Evolutionary conservation across 2,888 invertebrate genomes (phyloP).

Genomic region (Oscheius sp.): DNA sequence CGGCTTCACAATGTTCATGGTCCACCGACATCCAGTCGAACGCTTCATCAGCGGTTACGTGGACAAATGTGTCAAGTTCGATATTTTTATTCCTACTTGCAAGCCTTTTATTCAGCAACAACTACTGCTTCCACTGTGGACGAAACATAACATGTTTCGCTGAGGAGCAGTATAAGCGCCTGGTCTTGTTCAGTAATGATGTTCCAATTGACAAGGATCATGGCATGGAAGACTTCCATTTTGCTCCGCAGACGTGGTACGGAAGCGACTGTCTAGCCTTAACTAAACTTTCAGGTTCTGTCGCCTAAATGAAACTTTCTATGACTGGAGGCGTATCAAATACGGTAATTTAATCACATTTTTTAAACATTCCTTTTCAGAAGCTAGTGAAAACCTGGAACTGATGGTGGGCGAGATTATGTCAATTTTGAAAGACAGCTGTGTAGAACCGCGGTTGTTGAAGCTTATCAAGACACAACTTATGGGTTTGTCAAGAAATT

Average conservation of each 20-base stretch:
- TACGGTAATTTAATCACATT: neutral
- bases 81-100: neutral
- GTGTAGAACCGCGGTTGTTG: constrained; percentile 1
- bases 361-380: neutral
- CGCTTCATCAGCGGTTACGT: constrained; percentile 16
- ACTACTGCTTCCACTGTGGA: neutral
- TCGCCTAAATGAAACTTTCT: constrained; percentile 4
- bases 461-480: neutral
- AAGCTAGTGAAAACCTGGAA: neutral
- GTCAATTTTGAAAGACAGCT: neutral
- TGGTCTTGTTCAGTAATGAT: neutral
- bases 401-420: constrained; percentile 5
- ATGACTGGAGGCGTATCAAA: neutral
- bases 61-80: constrained; percentile 25
- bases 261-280: neutral
- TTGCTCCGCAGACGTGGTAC: constrained; percentile 19
- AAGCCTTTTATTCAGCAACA: neutral
- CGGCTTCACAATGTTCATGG: neutral
- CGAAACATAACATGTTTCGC: neutral
- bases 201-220: constrained; percentile 5
- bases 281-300: constrained; percentile 10
- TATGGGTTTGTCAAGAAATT: neutral
- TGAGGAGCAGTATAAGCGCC: constrained; percentile 1
- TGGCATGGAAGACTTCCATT: constrained; percentile 12
- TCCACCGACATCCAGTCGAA: constrained; percentile 3